Percentiles rank a stretch among this genome's conserved stretches.
Evolutionary conservation across 2,797 vertebrate species (phyloP).

Genomic region (Psittacula echo): DNA sequence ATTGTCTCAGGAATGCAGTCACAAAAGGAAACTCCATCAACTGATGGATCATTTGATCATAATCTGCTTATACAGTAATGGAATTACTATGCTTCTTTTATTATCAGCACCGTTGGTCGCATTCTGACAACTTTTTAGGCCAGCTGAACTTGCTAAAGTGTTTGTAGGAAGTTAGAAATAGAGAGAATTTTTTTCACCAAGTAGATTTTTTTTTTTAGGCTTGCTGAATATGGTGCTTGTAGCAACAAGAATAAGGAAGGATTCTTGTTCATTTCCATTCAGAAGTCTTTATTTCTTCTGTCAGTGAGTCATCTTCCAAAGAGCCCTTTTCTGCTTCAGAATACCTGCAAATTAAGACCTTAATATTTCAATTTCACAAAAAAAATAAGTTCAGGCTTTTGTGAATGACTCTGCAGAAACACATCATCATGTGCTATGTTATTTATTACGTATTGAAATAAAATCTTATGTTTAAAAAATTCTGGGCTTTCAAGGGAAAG

Average conservation of each 20-base stretch:
- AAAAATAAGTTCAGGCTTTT: not conserved
- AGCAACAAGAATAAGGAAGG: not conserved
- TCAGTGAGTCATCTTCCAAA: not conserved
- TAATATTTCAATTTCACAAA: not conserved
- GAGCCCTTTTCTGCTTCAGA: not conserved
- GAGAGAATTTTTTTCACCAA: not conserved
- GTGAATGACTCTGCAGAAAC: not conserved
- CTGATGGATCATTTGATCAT: not conserved
- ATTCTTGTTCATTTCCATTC: not conserved
- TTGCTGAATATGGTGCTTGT: not conserved
- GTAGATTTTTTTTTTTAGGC: not conserved
- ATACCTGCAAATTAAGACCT: not conserved
- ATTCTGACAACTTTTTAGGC: not conserved
- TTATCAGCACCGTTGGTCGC: not conserved
- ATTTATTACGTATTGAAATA: not conserved
- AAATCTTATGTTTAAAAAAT: not conserved
- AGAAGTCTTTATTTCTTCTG: not conserved
- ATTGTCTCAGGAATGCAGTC: not conserved
- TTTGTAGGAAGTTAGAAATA: not conserved
- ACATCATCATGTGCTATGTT: not conserved
- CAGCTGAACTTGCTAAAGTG: not conserved
- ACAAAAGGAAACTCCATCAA: not conserved
- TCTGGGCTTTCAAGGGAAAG: not conserved
- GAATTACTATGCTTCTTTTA: not conserved
- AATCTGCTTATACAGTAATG: not conserved